Percentiles rank a stretch among this genome's conserved stretches.
phyloP scores from a whole-genome alignment of 1,140 invertebrate species.

The Drosophila fuyamai region DNA sequence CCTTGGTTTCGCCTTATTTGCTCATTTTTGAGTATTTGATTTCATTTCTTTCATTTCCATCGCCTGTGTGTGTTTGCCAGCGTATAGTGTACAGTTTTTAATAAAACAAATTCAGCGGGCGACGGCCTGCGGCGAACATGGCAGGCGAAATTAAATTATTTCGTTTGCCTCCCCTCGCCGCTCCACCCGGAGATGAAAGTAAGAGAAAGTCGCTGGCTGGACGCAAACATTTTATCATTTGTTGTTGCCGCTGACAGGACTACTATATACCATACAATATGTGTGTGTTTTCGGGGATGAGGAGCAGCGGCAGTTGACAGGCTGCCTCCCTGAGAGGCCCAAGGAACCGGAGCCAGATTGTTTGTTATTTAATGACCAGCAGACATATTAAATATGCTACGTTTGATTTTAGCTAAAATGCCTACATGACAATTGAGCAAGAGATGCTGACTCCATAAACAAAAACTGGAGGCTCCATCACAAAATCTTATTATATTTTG shows the following conservation, averaged over 20 bases:
- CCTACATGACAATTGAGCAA: neutral
- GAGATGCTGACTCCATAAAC: neutral
- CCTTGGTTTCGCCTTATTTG: conserved; percentile 56
- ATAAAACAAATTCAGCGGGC: conserved; percentile 80
- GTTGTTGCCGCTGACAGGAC: conserved; percentile 66
- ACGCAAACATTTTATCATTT: conserved; percentile 74
- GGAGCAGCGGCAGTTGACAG: conserved; percentile 37
- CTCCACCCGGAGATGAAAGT: conserved; percentile 38
- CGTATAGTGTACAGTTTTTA: conserved; percentile 72
- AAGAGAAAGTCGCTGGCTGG: conserved; percentile 46
- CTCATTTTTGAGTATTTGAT: conserved; percentile 79
- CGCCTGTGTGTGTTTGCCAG: conserved; percentile 18
- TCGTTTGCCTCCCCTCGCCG: conserved; percentile 32
- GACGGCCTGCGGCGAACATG: conserved; percentile 77
- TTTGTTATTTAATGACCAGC: conserved; percentile 64
- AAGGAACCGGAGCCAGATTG: conserved; percentile 33
- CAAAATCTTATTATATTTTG: too few relatives aligned
- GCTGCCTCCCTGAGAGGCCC: conserved; percentile 38
- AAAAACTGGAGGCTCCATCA: neutral
- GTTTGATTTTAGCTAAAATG: neutral
- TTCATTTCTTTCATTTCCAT: conserved; percentile 62
- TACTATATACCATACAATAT: conserved; percentile 1
- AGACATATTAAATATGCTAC: conserved; percentile 51
- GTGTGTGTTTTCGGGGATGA: neutral
- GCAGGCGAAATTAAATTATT: conserved; percentile 81